Base-by-base conservation (phyloP, 2,113 vertebrate genomes). In the Pterocles gutturalis region DNA sequence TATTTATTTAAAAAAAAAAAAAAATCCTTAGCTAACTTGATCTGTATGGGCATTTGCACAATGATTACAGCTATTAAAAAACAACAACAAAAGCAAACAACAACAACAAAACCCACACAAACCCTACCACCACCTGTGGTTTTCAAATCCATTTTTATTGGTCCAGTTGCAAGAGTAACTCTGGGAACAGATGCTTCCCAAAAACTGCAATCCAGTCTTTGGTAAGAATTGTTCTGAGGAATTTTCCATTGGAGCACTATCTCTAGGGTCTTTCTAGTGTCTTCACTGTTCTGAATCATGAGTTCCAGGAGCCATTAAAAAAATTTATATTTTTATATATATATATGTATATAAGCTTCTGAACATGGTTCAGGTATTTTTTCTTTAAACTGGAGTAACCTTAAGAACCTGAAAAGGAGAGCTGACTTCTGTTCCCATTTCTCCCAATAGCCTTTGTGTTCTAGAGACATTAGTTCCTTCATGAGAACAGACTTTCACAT, bases 21-120 rank as follows among this genome's bases (percentile, higher is more conserved):
- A 64, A 17, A 1, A 0, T 51, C 34, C 20, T 34, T 69, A 33
- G 31, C 14, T 55, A 61, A 57, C 21, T 81, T 0, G 0, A 10
- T 57, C 55, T 71, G 1, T 65, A 11, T 51, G 22, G 24, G 14
- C 19, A 72, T 80, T 77, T 91, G 33, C 12, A 31, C 24, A 25
- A 6, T 34, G 7, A 55, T 54, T 66, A n/a, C 51, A 94, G 34
- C 19, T 85, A 33, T 61, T 61, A 13, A 82, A 69, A 86, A 60
- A 8, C 9, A 48, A 6, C 5, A 17, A 25, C 3, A 36, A n/a
- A 24, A 34, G 19, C 13, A 36, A 69, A 22, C 7, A 61, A 36
- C 19, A 34, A 60, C 10, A 33, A 57, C 55, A 20, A 48, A 36
- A 8, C 2, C 20, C 8, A 16, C 22, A 26, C 14, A 60, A 87